A percentile compares a stretch with the other conserved stretches of the same genome.
These are phyloP conservation scores for Calcarius ornatus DNA, from an alignment of 2,113 vertebrate species.

Conservation along the genomic window DNA sequence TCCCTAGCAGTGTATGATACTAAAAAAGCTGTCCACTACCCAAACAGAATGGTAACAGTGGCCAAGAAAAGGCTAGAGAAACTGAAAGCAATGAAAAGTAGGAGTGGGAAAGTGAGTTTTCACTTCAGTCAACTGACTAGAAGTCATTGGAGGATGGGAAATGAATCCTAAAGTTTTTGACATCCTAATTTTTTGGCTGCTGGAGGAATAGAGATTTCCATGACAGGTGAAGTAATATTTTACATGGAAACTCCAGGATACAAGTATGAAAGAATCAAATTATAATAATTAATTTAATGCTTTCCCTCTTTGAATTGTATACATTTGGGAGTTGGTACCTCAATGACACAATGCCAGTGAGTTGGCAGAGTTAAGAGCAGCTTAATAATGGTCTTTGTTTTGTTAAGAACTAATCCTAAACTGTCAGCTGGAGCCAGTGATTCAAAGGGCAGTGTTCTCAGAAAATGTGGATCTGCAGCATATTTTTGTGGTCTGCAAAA, in stretches of 20 bases:
- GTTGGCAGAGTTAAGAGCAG: neutral
- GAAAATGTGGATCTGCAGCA: neutral
- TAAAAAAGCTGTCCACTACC: neutral
- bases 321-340: neutral
- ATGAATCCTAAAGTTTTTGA: neutral
- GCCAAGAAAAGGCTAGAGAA: neutral
- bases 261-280: neutral
- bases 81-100: neutral
- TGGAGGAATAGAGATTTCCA: neutral
- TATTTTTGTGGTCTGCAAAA: neutral
- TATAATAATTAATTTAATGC: neutral
- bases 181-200: neutral
- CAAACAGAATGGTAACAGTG: neutral
- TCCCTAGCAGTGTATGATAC: neutral
- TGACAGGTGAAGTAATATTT: neutral
- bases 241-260: neutral
- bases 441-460: neutral
- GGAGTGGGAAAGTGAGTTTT: neutral
- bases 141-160: neutral
- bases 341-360: neutral
- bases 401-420: neutral
- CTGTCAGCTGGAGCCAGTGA: neutral
- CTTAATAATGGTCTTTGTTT: neutral
- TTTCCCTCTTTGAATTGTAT: neutral
- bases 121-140: neutral